A percentile compares a stretch with the other conserved stretches of the same genome.
phyloP scores from a whole-genome alignment of 2,888 invertebrate species.

The Polydesmus complanatus region DNA sequence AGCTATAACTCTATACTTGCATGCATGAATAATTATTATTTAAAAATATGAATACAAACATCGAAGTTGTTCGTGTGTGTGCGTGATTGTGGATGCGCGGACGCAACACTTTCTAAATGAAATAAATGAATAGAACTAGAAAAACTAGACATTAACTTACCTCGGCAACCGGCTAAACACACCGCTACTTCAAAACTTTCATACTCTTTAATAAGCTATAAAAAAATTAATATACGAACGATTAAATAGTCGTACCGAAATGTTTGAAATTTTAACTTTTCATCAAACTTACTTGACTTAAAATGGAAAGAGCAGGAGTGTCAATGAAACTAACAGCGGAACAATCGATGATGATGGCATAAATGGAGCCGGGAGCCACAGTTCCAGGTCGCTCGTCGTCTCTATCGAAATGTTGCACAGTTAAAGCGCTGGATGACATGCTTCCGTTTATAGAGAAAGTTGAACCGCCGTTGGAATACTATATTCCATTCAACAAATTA shows the following conservation, averaged over 20 bases:
- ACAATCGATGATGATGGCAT: conserved; percentile 10
- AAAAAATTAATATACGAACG: neutral
- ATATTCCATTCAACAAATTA: too few relatives aligned
- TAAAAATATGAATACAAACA: too few relatives aligned
- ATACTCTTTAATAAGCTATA: conserved; percentile 6
- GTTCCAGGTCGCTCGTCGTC: neutral
- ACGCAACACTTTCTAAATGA: too few relatives aligned
- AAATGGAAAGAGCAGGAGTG: conserved; percentile 2
- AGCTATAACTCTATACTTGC: too few relatives aligned
- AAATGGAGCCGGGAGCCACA: neutral
- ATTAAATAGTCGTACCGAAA: neutral
- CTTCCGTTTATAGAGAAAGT: neutral
- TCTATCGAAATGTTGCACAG: neutral
- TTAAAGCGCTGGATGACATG: neutral
- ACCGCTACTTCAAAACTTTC: conserved; percentile 1
- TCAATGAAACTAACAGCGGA: conserved; percentile 12
- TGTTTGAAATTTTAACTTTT: neutral
- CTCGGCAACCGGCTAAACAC: conserved; percentile 12
- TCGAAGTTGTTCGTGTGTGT: too few relatives aligned
- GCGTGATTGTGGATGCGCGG: too few relatives aligned
- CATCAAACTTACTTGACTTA: neutral
- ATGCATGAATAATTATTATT: too few relatives aligned
- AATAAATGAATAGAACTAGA: too few relatives aligned
- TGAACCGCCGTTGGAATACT: neutral
- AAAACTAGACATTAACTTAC: conserved; percentile 1